Base-by-base conservation (phyloP, 1,140 invertebrate genomes). In the Sycophaga agraensis region DNA sequence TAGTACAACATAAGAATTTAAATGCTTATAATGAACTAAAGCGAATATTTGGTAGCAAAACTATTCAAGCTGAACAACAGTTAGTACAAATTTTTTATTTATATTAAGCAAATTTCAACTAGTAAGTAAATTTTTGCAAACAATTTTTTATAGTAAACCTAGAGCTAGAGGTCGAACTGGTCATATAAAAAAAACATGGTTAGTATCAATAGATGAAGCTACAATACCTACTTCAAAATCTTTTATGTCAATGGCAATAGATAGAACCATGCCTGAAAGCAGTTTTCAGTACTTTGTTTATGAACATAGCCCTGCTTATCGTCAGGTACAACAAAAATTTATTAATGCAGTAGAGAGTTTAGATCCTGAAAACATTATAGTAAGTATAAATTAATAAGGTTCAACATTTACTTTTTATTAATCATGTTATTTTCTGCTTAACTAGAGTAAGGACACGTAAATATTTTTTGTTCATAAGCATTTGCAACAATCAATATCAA, bases 11-110 rank as follows among this genome's bases (percentile, higher is more conserved):
- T 53, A 91, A 90, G 72, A 82, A 92, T 77, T 78, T 96, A 4
- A 94, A 93, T 82, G 85, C 89, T 28, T 88, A 89, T 54, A 91
- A 92, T 80, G 94, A 96, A 81, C 80, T 95, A 63, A 90, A 88
- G 59, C 86, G 86, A 70, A 90, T 93, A 67, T 96, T 96, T 84
- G 93, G 93, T 6, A 88, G 88, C 9, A 89, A 89, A 76, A 88
- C 91, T 55, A 83, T 92, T 16, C 87, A 89, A 73, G 82, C 82
- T 53, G 87, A 89, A 68, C 83, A 86, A 69, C 82, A 75, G 84
- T 88, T 81, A 74, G 72, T 16, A 21, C 21, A 49, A 35, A 31
- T 17, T 50, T 9, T 34, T 26, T 24, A 58, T 59, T 59, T 22
- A 49, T 59, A 21, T 31, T 59, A 49, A 12, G 26, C 26, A 59